Base-by-base conservation (phyloP, 2,113 vertebrate genomes). In the Xiphophorus maculatus region DNA sequence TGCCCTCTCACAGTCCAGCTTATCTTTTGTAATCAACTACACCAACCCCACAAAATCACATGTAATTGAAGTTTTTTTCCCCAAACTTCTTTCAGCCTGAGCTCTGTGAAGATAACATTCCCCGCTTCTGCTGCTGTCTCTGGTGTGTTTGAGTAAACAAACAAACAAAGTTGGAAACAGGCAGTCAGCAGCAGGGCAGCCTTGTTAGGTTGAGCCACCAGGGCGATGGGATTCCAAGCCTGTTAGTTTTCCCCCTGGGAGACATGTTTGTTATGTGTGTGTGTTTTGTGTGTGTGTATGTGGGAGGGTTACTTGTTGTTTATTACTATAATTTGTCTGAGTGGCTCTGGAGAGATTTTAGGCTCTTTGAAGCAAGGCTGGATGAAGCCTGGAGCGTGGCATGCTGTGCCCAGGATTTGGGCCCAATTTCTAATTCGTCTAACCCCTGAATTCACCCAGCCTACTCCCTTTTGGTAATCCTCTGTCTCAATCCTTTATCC, bases 311-410 rank as follows among this genome's bases (percentile, higher is more conserved):
- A 77, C 84, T 91, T 91, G 89, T 90, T 92, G 91, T 93, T 91
- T 92, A 93, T 93, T 89, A 92, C 90, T 90, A 80, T 92, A 92
- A 93, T 93, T 93, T 92, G 88, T 93, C 88, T 88, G 88, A 91
- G 91, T 87, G 88, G 82, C 88, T 92, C 87, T 89, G 77, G 83
- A 88, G 89, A 90, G 88, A 90, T 90, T 90, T 90, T 81, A 83
- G 79, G 78, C 58, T 78, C 87, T 92, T 93, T 93, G 91, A 92
- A 91, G 87, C 68, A 37, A 61, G 63, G 63, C 79, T 87, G 88
- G 87, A 79, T 86, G 85, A 88, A 88, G 90, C 87, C 84, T 69
- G 87, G 87, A 91, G 88, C 80, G 88, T 89, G 92, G 87, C 89
- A 79, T 82, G 87, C 86, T 88, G 91, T 82, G 84, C 83, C 30